These are phyloP conservation scores for Spodoptera frugiperda DNA, from an alignment of 1,140 invertebrate genomes.

Conservation along the genomic window DNA sequence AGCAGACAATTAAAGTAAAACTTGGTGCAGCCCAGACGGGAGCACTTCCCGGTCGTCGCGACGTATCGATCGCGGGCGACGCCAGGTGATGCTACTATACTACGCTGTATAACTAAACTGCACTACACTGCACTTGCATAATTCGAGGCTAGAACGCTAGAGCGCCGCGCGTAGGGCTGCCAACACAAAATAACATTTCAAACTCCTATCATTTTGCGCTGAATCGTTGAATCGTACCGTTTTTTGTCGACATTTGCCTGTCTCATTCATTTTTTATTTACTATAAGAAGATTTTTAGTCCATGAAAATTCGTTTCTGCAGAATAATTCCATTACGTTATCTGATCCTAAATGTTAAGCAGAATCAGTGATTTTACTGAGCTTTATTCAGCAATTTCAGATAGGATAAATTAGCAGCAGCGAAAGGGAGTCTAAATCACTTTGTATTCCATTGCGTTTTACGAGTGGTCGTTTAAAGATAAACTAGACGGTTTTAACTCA, in stretches of 20 bases:
- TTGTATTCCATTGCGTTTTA: conserved; percentile 25
- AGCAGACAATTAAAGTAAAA: conserved; percentile 38
- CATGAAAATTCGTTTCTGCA: not conserved
- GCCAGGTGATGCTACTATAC: conserved; percentile 56
- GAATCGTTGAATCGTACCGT: not conserved
- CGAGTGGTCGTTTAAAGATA: not conserved
- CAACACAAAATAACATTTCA: not conserved
- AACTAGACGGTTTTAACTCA: not conserved
- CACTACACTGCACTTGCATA: conserved; percentile 43
- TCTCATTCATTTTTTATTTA: no score
- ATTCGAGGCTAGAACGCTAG: conserved; percentile 38
- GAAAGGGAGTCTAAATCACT: conserved; percentile 9
- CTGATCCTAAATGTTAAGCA: conserved; percentile 3
- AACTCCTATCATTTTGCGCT: not conserved
- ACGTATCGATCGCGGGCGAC: conserved; percentile 74
- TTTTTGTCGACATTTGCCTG: not conserved
- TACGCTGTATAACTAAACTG: conserved; percentile 33
- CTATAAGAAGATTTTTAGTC: not conserved
- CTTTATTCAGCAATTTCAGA: conserved; percentile 5
- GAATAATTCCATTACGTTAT: conserved; percentile 14
- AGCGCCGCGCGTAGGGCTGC: conserved; percentile 16
- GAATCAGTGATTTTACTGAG: conserved; percentile 7
- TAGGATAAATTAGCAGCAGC: not conserved
- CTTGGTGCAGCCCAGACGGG: conserved; percentile 29
- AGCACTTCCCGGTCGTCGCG: conserved; percentile 60